Base-by-base conservation (phyloP, 2,113 vertebrate species). In the Cottus gobio region DNA sequence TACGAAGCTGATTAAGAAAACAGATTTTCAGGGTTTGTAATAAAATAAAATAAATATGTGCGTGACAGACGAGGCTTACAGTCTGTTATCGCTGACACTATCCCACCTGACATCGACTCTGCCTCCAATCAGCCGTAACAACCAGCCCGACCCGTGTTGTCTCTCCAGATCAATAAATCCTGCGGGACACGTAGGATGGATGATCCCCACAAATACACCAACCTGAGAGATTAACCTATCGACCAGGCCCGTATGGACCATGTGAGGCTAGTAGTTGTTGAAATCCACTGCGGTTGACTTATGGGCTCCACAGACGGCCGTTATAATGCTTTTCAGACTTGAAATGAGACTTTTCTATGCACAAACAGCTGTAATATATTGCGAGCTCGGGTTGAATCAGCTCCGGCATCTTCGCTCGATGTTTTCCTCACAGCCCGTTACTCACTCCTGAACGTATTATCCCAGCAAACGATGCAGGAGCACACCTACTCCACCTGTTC, bases 161-260 rank as follows among this genome's bases (percentile, higher is more conserved):
- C 69, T 50, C 16, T 15, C 18, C 6, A 0, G 60, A 77, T 89
- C 79, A 66, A 71, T 89, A 84, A 8, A 12, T 60, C 62, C 68
- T 37, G 56, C 8, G 75, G 28, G 58, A 57, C 50, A 48, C 16
- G 42, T 44, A 36, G 66, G 72, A 88, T 77, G 42, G 42, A 82
- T 61, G 87, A 65, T 30, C 36, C 48, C n/a, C 13, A 62, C 61
- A 64, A 79, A 71, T 69, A 64, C 48, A 68, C 30, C 37, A 34
- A 2, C 15, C 48, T 72, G 75, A 82, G n/a, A 24, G 68, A 71
- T 65, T 61, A 57, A 62, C 64, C 46, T 62, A 54, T 34, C 13
- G 71, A 83, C 79, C 54, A 4, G 12, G 72, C 64, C 34, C 26
- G 12, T 63, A 18, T 39, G 46, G 26, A 10, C 31, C 57, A 44